A percentile compares a stretch with the other conserved stretches of the same genome.
Conservation (phyloP, 2,888 invertebrate species). For the Uloborus plumipes region DNA sequence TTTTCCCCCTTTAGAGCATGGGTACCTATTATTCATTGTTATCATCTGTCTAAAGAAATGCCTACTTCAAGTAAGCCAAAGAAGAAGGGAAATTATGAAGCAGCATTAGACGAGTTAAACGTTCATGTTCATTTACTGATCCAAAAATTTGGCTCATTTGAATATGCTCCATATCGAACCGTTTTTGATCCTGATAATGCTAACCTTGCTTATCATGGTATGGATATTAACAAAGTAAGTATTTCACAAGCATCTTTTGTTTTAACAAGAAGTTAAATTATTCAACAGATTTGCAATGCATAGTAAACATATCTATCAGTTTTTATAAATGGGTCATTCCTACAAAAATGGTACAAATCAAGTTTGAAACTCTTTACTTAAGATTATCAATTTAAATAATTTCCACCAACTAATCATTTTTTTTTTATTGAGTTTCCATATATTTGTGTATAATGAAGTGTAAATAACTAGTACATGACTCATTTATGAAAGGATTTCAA, state of each 20-base stretch:
- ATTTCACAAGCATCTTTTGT: background rate
- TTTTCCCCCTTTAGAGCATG: conserved; percentile 77
- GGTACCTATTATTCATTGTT: conserved; percentile 88
- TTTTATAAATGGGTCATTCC: no score
- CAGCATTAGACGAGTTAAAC: conserved; percentile 80
- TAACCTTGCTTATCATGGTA: conserved; percentile 31
- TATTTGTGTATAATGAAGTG: no score
- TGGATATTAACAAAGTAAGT: conserved; percentile 47
- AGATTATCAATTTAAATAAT: no score
- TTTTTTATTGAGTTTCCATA: no score
- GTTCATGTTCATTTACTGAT: conserved; percentile 82
- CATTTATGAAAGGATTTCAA: no score
- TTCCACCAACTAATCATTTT: no score
- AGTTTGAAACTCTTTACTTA: no score
- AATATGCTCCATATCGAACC: conserved; percentile 81
- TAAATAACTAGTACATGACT: no score
- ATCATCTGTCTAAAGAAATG: conserved; percentile 81
- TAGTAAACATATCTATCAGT: no score
- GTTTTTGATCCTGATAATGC: conserved; percentile 76
- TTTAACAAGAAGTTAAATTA: no score
- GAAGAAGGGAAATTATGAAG: conserved; percentile 76
- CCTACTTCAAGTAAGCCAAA: conserved; percentile 75
- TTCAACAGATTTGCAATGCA: no score
- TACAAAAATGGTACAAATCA: no score
- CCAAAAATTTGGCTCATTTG: conserved; percentile 80